Evolutionary conservation across 2,113 vertebrate genomes (phyloP), one percentile per base, ranked within the genome.

Genomic region (Echinops telfairi): DNA sequence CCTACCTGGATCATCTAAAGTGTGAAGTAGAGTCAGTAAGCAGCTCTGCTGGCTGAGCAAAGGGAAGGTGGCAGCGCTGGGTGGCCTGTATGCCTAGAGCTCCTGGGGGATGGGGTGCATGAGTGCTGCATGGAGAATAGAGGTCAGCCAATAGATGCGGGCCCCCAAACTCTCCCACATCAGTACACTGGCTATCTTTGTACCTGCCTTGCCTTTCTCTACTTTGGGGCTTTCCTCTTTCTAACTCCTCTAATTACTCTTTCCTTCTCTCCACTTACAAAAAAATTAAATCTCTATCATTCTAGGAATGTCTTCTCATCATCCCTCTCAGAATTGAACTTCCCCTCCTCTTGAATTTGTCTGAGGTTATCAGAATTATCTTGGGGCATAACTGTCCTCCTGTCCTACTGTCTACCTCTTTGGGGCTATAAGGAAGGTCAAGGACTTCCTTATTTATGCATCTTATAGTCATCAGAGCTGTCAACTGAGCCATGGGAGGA

Each of bases 241-340:
- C 36, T 12, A 40, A 87, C 92, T 89, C 36, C 36, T 77, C 20
- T 31, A 73, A 31, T 4, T 75, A 10, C 14, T 57, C 23, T 94
- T 89, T 79, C 36, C 20, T 89, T 77, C 29, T 93, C 9, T 47
- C 14, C 22, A 47, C 53, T 77, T 88, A 58, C 86, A 53, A 53
- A 53, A 53, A 58, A 33, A 17, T 33, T 36, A 62, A 75, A 36
- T 40, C 3, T 29, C 20, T 73, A 80, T 83, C 31, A 10, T 80
- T 84, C 75, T 47, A 80, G 20, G 70, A 79, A 83, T 25, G 43
- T 83, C 89, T 87, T 89, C 70, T 87, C 73, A 78, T 64, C 36
- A 53, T 53, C 16, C 10, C 1, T 80, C 57, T 80, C 82, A 92
- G 77, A 87, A 87, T 80, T 29, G 0, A 79, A 38, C 38, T 38